Conservation (phyloP, 2,113 vertebrate genomes). For the Caranx ignobilis region DNA sequence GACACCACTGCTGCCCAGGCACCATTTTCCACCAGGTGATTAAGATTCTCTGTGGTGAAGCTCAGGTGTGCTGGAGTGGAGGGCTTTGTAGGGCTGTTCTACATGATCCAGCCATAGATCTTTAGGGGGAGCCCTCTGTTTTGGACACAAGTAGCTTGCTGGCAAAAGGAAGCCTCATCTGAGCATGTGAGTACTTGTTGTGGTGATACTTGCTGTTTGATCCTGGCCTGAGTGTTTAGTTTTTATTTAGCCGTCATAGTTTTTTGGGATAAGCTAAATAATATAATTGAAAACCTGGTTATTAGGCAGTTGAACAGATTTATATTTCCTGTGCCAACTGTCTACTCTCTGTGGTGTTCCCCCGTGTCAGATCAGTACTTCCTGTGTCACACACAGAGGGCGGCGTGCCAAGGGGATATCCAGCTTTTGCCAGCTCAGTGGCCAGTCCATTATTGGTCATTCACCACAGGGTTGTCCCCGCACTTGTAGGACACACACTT, state of each 20-base stretch:
- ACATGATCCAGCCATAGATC: slow-evolving; percentile 6
- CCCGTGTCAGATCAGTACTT: slow-evolving; percentile 53
- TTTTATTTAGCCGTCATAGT: neutral
- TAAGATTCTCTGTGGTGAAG: slow-evolving; percentile 31
- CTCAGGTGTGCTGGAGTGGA: slow-evolving; percentile 24
- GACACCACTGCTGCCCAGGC: neutral
- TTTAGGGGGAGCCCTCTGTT: slow-evolving; percentile 5
- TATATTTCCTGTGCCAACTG: slow-evolving; percentile 54
- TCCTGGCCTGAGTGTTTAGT: neutral
- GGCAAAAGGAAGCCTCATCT: neutral
- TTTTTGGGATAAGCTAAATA: neutral
- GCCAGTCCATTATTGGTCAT: slow-evolving; percentile 70
- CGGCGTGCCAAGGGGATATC: slow-evolving; percentile 71
- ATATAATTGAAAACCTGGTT: neutral
- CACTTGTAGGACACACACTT: slow-evolving; percentile 14
- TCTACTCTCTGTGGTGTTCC: slow-evolving; percentile 58
- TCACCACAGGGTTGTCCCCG: slow-evolving; percentile 68
- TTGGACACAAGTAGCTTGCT: neutral
- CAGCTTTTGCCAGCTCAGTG: slow-evolving; percentile 72
- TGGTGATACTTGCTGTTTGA: neutral
- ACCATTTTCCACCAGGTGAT: slow-evolving; percentile 46
- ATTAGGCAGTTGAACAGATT: slow-evolving; percentile 7
- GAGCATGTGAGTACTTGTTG: neutral
- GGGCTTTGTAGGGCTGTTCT: slow-evolving; percentile 8
- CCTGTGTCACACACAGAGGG: slow-evolving; percentile 64